Evolutionary conservation across 2,113 vertebrate genomes (phyloP).

Genomic region (Microcebus murinus): DNA sequence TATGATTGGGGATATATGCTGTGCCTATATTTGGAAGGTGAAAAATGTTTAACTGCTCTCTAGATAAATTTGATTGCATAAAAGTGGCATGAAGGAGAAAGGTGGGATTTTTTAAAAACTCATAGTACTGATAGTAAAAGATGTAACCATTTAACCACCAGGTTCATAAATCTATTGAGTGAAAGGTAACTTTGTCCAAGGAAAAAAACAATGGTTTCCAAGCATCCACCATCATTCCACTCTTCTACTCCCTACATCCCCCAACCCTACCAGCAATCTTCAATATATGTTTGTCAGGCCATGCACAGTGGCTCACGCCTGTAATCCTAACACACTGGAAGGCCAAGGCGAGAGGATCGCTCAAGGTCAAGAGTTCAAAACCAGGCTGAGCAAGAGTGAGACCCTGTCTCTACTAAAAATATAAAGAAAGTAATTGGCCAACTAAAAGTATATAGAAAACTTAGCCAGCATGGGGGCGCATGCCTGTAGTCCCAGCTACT

Average conservation of each 20-base stretch:
- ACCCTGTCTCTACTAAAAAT: too few species aligned
- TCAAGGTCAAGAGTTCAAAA: too few species aligned
- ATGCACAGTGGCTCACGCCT: too few species aligned
- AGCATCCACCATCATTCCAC: background rate
- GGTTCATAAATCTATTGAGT: background rate
- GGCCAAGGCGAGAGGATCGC: too few species aligned
- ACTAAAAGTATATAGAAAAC: too few species aligned
- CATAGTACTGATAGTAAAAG: background rate
- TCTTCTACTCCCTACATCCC: fast-evolving
- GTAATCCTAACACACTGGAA: too few species aligned
- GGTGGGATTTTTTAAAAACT: background rate
- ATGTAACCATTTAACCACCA: background rate
- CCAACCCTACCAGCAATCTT: background rate
- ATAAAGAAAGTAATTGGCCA: too few species aligned
- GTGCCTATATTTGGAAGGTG: conserved; percentile 14
- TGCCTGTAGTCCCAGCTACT: too few species aligned
- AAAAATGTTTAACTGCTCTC: conserved; percentile 43
- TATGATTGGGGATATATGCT: conserved; percentile 4
- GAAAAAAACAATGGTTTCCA: background rate
- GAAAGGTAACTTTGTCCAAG: background rate
- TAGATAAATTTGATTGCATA: conserved; percentile 41
- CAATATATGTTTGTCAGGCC: background rate
- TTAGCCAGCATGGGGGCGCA: too few species aligned
- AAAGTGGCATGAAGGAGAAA: background rate
- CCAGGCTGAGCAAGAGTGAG: too few species aligned